A percentile compares a stretch with the other conserved stretches of the same genome.
These are phyloP conservation scores for Euglossa dilemma DNA, from an alignment of 1,140 invertebrate species.

Conservation along the genomic window DNA sequence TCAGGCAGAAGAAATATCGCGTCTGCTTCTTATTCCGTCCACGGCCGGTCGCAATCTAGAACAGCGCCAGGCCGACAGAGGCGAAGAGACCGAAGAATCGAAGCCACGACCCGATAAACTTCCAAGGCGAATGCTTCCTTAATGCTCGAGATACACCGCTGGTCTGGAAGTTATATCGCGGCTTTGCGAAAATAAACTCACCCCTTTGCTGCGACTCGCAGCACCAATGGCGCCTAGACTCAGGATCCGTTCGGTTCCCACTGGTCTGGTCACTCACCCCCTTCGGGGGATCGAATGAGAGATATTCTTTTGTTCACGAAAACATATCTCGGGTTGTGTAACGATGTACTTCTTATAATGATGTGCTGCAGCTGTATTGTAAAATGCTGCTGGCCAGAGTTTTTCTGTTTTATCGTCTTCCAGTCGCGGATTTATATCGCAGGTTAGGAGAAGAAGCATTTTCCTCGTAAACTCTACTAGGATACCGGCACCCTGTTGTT, in stretches of 20 bases:
- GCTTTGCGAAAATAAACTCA: conserved; percentile 58
- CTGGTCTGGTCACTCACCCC: conserved; percentile 10
- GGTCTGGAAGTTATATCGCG: conserved; percentile 65
- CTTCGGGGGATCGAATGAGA: neutral
- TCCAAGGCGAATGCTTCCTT: conserved; percentile 67
- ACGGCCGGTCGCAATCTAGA: conserved; percentile 56
- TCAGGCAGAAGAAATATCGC: conserved; percentile 2
- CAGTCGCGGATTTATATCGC: too few species aligned
- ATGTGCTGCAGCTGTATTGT: too few species aligned
- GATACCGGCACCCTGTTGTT: too few species aligned
- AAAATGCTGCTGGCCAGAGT: too few species aligned
- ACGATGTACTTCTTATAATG: too few species aligned
- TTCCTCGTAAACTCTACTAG: too few species aligned
- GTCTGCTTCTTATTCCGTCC: conserved; percentile 61
- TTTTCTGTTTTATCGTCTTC: too few species aligned
- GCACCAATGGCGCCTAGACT: conserved; percentile 25
- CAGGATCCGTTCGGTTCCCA: neutral
- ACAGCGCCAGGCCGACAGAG: conserved; percentile 42
- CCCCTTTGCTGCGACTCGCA: conserved; percentile 53
- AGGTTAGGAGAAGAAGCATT: too few species aligned
- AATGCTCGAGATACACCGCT: conserved; percentile 66
- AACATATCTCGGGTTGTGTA: neutral
- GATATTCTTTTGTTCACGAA: neutral
- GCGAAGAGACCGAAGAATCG: conserved; percentile 51
- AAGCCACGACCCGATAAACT: conserved; percentile 57